A percentile compares a stretch with the other conserved stretches of the same genome.
Conservation (phyloP, 2,888 invertebrate species). For the Globia sparganii region DNA sequence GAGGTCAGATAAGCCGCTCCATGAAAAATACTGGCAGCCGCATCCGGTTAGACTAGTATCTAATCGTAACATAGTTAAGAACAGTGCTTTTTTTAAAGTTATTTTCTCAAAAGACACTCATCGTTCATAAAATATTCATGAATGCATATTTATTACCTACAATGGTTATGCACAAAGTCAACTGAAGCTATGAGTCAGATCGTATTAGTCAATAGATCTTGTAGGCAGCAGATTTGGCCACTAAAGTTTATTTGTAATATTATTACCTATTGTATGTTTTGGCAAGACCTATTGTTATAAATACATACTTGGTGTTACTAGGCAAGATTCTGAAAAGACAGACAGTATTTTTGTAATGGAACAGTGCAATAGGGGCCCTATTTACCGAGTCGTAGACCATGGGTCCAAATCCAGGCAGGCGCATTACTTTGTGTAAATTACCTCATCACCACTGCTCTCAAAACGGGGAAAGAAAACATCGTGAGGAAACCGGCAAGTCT, state of each 20-base stretch:
- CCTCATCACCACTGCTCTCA: too few relatives aligned
- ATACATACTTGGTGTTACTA: not conserved
- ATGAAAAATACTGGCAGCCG: not conserved
- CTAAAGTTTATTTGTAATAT: not conserved
- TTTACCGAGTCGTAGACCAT: too few relatives aligned
- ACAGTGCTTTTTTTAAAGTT: not conserved
- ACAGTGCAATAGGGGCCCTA: too few relatives aligned
- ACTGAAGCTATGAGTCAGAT: conserved; percentile 2
- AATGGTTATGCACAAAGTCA: not conserved
- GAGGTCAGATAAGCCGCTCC: not conserved
- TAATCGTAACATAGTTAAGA: not conserved
- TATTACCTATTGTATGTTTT: conserved; percentile 1
- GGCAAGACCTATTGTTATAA: not conserved
- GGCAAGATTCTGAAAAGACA: too few relatives aligned
- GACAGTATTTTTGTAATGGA: too few relatives aligned
- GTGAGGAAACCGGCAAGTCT: too few relatives aligned
- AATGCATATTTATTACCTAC: not conserved
- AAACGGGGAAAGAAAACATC: too few relatives aligned
- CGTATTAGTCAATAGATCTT: not conserved
- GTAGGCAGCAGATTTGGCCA: not conserved
- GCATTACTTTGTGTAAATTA: too few relatives aligned
- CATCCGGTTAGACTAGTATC: not conserved
- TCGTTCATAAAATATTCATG: not conserved
- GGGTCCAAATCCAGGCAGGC: too few relatives aligned
- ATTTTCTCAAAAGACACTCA: not conserved